Percentiles rank a stretch among this genome's conserved stretches.
phyloP scores from a whole-genome alignment of 2,888 invertebrate species.

The Lepidonotus clava region DNA sequence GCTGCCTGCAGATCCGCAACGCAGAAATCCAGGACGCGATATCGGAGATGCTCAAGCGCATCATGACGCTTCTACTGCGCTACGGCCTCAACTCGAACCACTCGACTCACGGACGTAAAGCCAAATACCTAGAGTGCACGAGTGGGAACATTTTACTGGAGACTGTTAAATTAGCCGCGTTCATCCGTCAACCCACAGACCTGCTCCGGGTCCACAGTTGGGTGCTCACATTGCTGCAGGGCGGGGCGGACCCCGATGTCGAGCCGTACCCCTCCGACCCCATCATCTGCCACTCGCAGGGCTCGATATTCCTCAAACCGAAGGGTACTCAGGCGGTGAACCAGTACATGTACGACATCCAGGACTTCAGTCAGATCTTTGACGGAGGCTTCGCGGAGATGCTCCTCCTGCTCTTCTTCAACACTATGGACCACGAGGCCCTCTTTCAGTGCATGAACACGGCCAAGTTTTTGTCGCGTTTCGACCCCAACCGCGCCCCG shows the following conservation, averaged over 20 bases:
- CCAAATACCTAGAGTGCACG: conserved; percentile 70
- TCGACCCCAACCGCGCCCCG: conserved; percentile 83
- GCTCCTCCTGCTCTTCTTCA: conserved; percentile 83
- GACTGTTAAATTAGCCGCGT: conserved; percentile 84
- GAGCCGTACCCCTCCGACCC: conserved; percentile 82
- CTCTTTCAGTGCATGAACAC: conserved; percentile 86
- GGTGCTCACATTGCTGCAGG: conserved; percentile 86
- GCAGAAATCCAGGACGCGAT: conserved; percentile 82
- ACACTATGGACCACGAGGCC: conserved; percentile 85
- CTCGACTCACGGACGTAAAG: conserved; percentile 83
- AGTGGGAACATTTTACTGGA: conserved; percentile 85
- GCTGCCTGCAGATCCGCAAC: conserved; percentile 82
- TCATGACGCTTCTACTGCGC: conserved; percentile 85
- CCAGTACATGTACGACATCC: conserved; percentile 86
- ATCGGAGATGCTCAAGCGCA: conserved; percentile 85
- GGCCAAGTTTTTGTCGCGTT: conserved; percentile 83
- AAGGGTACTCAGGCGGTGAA: conserved; percentile 82
- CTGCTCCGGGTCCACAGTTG: conserved; percentile 87
- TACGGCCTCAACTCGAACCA: conserved; percentile 86
- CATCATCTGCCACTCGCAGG: conserved; percentile 82
- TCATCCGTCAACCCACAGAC: conserved; percentile 85
- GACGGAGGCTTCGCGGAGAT: conserved; percentile 85
- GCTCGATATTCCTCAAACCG: conserved; percentile 83
- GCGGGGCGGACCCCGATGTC: conserved; percentile 88
- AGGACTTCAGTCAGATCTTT: conserved; percentile 83